Evolutionary conservation across 2,888 invertebrate genomes (phyloP), one percentile per base, ranked within the genome.

Genomic region (Pyrgus malvae): DNA sequence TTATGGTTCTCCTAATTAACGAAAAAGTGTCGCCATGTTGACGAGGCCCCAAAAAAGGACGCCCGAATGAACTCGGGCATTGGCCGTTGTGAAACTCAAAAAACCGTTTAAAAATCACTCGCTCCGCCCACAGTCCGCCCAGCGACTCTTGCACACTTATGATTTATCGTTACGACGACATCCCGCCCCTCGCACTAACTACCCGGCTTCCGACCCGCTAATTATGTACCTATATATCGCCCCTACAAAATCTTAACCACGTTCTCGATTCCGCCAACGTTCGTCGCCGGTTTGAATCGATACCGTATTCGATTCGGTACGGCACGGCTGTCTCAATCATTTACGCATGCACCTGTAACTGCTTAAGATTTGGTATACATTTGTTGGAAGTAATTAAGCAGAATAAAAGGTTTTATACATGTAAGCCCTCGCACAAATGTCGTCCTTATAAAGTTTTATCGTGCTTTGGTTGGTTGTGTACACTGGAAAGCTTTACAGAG

Each of bases 41-140:
- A 76, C 74, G 64, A 70, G 76, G 78, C 78, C 76, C 83, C 84
- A 78, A 83, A 86, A 83, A 87, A 83, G 87, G 86, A 83, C 73
- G 79, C 70, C 74, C 78, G 79, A 81, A 80, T 80, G 68, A 77
- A 78, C 77, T 73, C 79, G 78, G 76, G 82, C 83, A 86, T 88
- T 88, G 89, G 89, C 77, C 79, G 78, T 70, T 64, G 72, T 69
- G 72, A 76, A 78, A 80, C 83, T 86, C 85, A 88, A 89, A 89
- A 89, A 89, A 89, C 85, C 81, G 85, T 88, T 89, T 88, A 88
- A 88, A 88, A 88, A 81, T 86, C 80, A 83, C 74, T 88, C 79
- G 89, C 89, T 70, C 87, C 89, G 83, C 89, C 89, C 80, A 78
- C 78, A 68, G 74, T 77, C 81, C 87, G 88, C 85, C 88, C 87